Base-by-base conservation (phyloP, 1,140 invertebrate species). In the Euwallacea similis region DNA sequence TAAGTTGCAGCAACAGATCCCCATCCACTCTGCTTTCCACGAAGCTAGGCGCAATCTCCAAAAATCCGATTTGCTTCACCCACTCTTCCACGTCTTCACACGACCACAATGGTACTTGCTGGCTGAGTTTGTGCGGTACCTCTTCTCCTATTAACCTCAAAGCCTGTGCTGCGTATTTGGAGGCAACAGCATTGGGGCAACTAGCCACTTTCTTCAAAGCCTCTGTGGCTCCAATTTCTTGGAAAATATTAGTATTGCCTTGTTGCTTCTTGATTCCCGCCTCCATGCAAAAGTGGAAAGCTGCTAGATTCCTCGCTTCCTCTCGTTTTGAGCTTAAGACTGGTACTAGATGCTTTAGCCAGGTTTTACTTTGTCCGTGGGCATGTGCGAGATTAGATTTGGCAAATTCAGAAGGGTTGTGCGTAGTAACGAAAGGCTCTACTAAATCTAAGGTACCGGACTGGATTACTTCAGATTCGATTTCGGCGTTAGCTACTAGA, bases 261-360 rank as follows among this genome's bases (percentile, higher is more conserved):
- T 99, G 97, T 75, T 95, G 91, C 76, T 97, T 93, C 79, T 99
- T 99, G 46, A 99, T 99, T 9, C 93, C 94, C 2, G 98, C 97
- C 82, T 99, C 98, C 95, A 99, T 98, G 78, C 96, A 98, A 81
- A 99, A 99, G 81, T 99, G 98, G 82, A 99, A 99, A 41, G 97
- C 96, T 0, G 98, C 97, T 63, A 99, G 82, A 79, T 97, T 98
- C 73, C 96, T 88, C 0, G 98, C 97, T 82, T 99, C 97, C 79
- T 97, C 94, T 64, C 97, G 85, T 80, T 98, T 95, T 13, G 96
- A 98, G 76, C 91, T 95, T 4, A 99, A 82, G n/a, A 99, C 93
- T 0, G 97, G 96, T 0, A 99, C 94, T 46, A 99, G 84, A 71
- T 93, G 86, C 81, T 95, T 88, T 9, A 99, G 84, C 97, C 98